phyloP scores from a whole-genome alignment of 2,888 invertebrate species.

The Boloria euphrosyne region DNA sequence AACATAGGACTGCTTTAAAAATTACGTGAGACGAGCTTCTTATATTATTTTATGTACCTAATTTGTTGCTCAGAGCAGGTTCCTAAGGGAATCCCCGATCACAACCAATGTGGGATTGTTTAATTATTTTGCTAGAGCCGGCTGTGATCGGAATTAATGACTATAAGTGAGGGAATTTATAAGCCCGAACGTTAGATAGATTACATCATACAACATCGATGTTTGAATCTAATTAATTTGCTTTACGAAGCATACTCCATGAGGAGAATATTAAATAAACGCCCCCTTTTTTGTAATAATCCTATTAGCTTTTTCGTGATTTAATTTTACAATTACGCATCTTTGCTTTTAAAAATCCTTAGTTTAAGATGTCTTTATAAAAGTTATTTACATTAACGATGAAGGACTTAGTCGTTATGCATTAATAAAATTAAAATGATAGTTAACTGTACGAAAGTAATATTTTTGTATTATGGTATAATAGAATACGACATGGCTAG shows the following conservation, averaged over 20 bases:
- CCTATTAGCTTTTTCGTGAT: conserved; percentile 28
- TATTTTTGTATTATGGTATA: neutral
- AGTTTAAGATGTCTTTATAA: conserved; percentile 12
- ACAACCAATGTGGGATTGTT: conserved; percentile 69
- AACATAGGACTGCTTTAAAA: conserved; percentile 41
- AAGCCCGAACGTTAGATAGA: conserved; percentile 40
- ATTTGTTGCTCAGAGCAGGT: conserved; percentile 58
- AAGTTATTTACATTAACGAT: conserved; percentile 8
- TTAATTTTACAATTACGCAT: conserved; percentile 33
- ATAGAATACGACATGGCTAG: neutral
- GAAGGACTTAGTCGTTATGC: neutral
- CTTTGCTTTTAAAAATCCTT: conserved; percentile 24
- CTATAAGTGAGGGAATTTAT: conserved; percentile 61
- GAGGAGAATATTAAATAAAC: conserved; percentile 35
- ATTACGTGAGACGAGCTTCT: conserved; percentile 44
- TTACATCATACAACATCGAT: conserved; percentile 39
- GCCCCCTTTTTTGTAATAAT: conserved; percentile 32
- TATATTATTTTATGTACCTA: conserved; percentile 51
- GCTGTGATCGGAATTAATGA: conserved; percentile 74
- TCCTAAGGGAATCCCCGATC: conserved; percentile 57
- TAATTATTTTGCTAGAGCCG: conserved; percentile 73
- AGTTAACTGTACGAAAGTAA: neutral
- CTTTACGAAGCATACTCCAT: conserved; percentile 27
- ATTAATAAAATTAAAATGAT: conserved; percentile 2
- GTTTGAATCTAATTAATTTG: conserved; percentile 40